Conservation (phyloP, 2,888 invertebrate genomes). For the Rhamphomyia laevipes region DNA sequence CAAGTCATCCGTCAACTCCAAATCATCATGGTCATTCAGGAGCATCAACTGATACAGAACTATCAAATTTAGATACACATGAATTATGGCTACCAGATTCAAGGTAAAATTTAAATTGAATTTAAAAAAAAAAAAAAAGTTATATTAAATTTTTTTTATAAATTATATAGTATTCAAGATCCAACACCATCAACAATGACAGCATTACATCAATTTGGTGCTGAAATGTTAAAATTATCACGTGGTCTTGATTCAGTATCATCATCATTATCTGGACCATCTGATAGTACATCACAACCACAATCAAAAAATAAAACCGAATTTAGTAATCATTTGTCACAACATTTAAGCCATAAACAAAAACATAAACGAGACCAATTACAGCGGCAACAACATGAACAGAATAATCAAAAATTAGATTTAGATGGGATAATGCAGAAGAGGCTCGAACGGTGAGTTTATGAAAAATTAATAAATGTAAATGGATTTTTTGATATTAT, state of each 20-base stretch:
- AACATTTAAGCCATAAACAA: too few species aligned
- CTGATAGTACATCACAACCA: background rate
- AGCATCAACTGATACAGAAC: conserved; percentile 72
- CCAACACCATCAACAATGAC: conserved; percentile 73
- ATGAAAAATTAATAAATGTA: background rate
- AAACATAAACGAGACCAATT: too few species aligned
- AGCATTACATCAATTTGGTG: conserved; percentile 74
- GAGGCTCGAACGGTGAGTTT: conserved; percentile 5
- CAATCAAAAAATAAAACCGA: background rate
- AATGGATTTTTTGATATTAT: too few species aligned
- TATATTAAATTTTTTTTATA: background rate
- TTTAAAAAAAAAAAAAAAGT: background rate
- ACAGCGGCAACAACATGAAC: too few species aligned
- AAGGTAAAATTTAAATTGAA: conserved; percentile 36
- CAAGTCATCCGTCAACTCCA: conserved; percentile 40
- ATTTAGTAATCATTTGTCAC: too few species aligned
- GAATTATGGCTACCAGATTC: conserved; percentile 69
- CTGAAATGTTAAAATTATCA: conserved; percentile 75
- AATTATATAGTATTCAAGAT: conserved; percentile 45
- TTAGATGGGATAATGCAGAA: background rate
- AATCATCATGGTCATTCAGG: conserved; percentile 61
- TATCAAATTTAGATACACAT: conserved; percentile 71
- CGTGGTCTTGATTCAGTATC: conserved; percentile 65
- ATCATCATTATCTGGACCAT: conserved; percentile 11
- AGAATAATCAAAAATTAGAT: background rate